Percentiles rank a stretch among this genome's conserved stretches.
phyloP scores from a whole-genome alignment of 2,888 invertebrate species.

The Pristionchus exspectatus region DNA sequence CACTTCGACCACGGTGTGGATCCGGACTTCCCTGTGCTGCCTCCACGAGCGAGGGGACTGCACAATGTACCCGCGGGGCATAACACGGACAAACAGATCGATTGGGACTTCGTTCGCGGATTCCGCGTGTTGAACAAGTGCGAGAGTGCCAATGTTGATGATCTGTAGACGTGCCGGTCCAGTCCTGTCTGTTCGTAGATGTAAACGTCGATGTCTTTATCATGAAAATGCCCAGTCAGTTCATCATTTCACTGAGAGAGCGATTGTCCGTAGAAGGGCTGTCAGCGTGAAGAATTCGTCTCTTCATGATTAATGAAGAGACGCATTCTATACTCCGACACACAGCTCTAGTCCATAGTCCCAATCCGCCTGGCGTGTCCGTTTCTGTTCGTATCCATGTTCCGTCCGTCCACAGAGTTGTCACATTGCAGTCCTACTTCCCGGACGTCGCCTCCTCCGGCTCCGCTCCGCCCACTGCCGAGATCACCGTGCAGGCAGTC shows the following conservation, averaged over 20 bases:
- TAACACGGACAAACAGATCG: conserved; percentile 24
- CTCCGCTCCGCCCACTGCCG: neutral
- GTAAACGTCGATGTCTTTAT: too few relatives aligned
- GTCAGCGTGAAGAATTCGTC: too few relatives aligned
- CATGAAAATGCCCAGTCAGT: too few relatives aligned
- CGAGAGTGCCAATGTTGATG: neutral
- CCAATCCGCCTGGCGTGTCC: conserved; percentile 28
- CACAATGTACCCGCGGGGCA: conserved; percentile 53
- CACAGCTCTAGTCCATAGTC: neutral
- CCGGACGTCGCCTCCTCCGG: neutral
- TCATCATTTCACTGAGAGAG: neutral
- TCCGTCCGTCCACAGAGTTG: neutral
- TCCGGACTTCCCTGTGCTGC: conserved; percentile 33
- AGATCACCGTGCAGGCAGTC: neutral
- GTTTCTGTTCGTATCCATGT: neutral
- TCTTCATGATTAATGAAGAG: too few relatives aligned
- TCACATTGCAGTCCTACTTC: too few relatives aligned
- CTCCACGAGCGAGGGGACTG: conserved; percentile 30
- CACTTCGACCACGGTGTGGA: conserved; percentile 46
- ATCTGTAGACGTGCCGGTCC: neutral
- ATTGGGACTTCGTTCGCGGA: conserved; percentile 53
- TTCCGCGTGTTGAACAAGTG: conserved; percentile 20
- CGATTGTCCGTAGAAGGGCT: too few relatives aligned
- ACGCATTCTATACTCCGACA: too few relatives aligned
- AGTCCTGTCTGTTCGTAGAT: too few relatives aligned